Evolutionary conservation across 2,113 vertebrate genomes (phyloP).

Genomic region (Geococcyx californianus): DNA sequence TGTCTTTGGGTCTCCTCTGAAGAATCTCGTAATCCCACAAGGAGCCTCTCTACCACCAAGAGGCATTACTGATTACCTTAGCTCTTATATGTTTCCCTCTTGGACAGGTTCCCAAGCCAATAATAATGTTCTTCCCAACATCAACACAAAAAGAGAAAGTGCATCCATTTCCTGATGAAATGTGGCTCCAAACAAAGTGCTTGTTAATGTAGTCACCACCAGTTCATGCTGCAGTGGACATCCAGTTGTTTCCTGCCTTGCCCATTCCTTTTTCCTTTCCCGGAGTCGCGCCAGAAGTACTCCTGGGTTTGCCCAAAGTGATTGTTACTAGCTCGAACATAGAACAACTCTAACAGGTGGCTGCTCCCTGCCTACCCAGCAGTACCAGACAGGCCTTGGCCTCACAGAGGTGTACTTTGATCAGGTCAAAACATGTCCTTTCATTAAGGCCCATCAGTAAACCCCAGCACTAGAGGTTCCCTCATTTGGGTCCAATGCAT

Average conservation of each 20-base stretch:
- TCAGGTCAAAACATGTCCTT: background rate
- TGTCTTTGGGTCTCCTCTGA: background rate
- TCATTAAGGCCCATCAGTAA: background rate
- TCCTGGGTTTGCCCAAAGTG: background rate
- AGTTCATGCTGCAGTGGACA: background rate
- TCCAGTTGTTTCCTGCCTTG: background rate
- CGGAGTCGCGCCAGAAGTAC: background rate
- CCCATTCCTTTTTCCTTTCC: background rate
- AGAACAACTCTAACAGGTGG: background rate
- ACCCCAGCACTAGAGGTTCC: background rate
- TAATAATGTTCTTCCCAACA: background rate
- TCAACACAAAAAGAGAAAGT: background rate
- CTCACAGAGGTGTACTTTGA: background rate
- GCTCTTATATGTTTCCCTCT: fast-evolving
- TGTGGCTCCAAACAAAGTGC: background rate
- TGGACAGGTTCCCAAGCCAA: background rate
- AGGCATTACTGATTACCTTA: background rate
- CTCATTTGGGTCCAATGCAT: background rate
- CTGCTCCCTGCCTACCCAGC: background rate
- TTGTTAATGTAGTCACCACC: fast-evolving
- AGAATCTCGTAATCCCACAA: background rate
- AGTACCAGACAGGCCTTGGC: background rate
- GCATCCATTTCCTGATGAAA: background rate
- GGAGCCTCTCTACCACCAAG: background rate
- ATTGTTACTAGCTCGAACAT: background rate